Evolutionary conservation across 2,888 invertebrate genomes (phyloP).

Genomic region (Euclidia mi): DNA sequence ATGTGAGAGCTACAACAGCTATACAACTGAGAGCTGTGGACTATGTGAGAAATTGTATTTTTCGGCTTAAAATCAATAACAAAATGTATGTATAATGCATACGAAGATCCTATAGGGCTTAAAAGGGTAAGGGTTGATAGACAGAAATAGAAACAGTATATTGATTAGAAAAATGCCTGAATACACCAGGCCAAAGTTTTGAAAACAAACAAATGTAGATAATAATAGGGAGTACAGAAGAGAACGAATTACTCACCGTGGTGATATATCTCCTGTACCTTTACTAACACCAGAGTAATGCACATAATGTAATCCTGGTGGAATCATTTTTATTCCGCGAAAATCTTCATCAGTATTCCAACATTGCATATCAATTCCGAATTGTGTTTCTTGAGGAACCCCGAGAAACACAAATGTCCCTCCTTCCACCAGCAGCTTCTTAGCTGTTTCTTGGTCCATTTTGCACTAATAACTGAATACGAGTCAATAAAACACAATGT

Average conservation of each 20-base stretch:
- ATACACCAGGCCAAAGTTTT: not conserved
- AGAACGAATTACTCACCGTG: conserved; percentile 82
- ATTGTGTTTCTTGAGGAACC: conserved; percentile 97
- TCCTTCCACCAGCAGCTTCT: conserved; percentile 94
- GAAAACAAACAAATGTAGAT: not conserved
- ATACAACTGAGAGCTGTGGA: no score
- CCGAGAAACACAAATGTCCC: conserved; percentile 95
- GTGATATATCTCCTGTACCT: conserved; percentile 91
- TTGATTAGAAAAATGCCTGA: conserved; percentile 3
- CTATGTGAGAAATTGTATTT: no score
- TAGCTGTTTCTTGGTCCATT: conserved; percentile 94
- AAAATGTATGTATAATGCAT: no score
- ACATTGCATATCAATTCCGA: conserved; percentile 96
- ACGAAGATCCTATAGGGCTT: no score
- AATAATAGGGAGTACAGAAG: not conserved
- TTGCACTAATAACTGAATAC: conserved; percentile 61
- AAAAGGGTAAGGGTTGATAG: not conserved
- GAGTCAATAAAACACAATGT: conserved; percentile 58
- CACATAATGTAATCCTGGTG: conserved; percentile 98
- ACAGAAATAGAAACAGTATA: conserved; percentile 11
- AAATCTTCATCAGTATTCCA: conserved; percentile 98
- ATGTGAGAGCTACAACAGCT: no score
- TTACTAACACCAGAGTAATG: conserved; percentile 94
- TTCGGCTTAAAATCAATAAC: no score
- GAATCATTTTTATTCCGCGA: conserved; percentile 99